Percentiles rank a stretch among this genome's conserved stretches.
Conservation (phyloP, 2,888 invertebrate genomes). For the Choristoneura rosaceana region DNA sequence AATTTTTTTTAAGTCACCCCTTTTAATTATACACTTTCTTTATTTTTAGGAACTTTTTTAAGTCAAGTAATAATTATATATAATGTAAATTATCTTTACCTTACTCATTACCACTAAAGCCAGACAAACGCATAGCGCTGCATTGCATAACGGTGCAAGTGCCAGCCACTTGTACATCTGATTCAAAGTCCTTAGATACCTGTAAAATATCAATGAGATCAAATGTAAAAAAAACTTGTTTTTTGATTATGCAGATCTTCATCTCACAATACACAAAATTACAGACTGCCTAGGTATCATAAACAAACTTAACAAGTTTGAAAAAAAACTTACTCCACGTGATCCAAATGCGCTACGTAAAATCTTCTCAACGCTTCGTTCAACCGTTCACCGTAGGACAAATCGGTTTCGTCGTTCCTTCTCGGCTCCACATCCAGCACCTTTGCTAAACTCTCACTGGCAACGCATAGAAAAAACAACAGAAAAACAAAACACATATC, state of each 20-base stretch:
- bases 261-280: no score
- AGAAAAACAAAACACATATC: conserved; percentile 70
- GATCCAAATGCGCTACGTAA: conserved; percentile 57
- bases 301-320: no score
- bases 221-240: neutral
- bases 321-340: conserved; percentile 58
- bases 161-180: conserved; percentile 66
- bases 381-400: conserved; percentile 55
- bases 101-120: conserved; percentile 62
- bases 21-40: no score
- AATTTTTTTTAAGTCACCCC: no score
- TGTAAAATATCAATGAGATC: conserved; percentile 48
- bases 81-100: conserved; percentile 49
- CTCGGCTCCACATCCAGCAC: conserved; percentile 50
- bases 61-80: no score
- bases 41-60: no score
- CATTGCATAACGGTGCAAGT: conserved; percentile 58
- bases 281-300: no score
- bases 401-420: conserved; percentile 45
- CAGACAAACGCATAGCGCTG: conserved; percentile 57
- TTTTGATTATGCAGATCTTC: no score
- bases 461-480: conserved; percentile 58
- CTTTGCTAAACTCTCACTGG: conserved; percentile 57
- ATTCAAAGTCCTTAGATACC: conserved; percentile 58
- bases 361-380: conserved; percentile 58